phyloP scores from a whole-genome alignment of 2,888 invertebrate genomes.

The Drosophila rubida region DNA sequence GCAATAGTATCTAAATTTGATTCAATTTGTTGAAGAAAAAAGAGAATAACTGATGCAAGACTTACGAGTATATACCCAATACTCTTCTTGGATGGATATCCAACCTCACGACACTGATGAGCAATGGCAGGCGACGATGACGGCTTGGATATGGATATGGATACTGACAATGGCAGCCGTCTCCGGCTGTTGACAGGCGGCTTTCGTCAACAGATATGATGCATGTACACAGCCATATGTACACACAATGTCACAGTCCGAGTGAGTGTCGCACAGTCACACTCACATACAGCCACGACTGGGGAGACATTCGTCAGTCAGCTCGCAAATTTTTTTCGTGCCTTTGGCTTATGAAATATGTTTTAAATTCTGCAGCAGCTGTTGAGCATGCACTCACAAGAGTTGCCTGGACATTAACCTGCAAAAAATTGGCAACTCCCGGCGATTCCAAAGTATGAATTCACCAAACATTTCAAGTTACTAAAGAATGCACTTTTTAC shows the following conservation, averaged over 20 bases:
- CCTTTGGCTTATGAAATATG: slow-evolving; percentile 66
- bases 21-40: not conserved
- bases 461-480: not conserved
- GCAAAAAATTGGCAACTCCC: slow-evolving; percentile 11
- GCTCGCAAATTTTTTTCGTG: slow-evolving; percentile 58
- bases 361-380: slow-evolving; percentile 39
- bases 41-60: not conserved
- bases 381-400: slow-evolving; percentile 14
- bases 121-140: slow-evolving; percentile 63
- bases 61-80: not conserved
- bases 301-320: slow-evolving; percentile 39
- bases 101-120: slow-evolving; percentile 58
- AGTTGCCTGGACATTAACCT: slow-evolving; percentile 14
- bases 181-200: slow-evolving; percentile 60
- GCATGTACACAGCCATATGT: slow-evolving; percentile 7
- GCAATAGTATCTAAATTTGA: not conserved
- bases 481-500: too few species aligned
- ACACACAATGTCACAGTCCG: not conserved
- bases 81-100: not conserved
- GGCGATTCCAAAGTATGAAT: not conserved
- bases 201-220: slow-evolving; percentile 44
- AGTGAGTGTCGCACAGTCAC: not conserved
- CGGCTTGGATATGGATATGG: slow-evolving; percentile 57
- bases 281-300: not conserved
- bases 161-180: slow-evolving; percentile 63